phyloP scores from a whole-genome alignment of 2,888 invertebrate species.

The Harpalus rubripes region DNA sequence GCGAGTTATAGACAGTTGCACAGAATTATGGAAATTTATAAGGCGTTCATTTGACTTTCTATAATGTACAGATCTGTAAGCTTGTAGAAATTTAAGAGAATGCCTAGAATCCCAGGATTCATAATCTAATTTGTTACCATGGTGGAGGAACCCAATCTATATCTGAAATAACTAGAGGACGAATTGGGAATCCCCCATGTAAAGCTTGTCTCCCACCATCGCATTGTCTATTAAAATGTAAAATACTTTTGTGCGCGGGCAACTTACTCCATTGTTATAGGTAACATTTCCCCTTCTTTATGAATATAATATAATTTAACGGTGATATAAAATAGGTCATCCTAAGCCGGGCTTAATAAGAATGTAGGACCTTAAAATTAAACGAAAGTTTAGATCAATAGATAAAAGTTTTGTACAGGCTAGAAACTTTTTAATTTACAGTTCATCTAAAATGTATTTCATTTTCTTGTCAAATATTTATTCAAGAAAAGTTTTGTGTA shows the following conservation, averaged over 20 bases:
- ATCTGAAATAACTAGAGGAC: no score
- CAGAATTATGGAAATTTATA: no score
- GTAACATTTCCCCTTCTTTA: conserved; percentile 15
- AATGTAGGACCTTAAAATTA: conserved; percentile 1
- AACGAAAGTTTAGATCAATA: conserved; percentile 8
- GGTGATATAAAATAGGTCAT: conserved; percentile 19
- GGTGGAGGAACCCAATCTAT: no score
- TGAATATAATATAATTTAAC: conserved; percentile 40
- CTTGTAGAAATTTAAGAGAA: no score
- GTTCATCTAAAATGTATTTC: conserved; percentile 6
- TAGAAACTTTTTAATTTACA: neutral
- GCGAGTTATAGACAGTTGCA: no score
- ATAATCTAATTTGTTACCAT: no score
- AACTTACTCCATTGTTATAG: conserved; percentile 18
- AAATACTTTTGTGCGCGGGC: conserved; percentile 7
- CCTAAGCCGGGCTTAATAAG: conserved; percentile 16
- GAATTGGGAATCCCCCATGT: no score
- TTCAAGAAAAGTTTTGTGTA: no score
- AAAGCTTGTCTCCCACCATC: no score
- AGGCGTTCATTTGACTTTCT: no score
- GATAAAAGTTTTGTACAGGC: neutral
- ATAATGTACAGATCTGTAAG: no score
- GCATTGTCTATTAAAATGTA: conserved; percentile 32
- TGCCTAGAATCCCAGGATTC: no score
- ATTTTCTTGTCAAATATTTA: neutral